Base-by-base conservation (phyloP, 2,113 vertebrate genomes). In the Boleophthalmus pectinirostris region DNA sequence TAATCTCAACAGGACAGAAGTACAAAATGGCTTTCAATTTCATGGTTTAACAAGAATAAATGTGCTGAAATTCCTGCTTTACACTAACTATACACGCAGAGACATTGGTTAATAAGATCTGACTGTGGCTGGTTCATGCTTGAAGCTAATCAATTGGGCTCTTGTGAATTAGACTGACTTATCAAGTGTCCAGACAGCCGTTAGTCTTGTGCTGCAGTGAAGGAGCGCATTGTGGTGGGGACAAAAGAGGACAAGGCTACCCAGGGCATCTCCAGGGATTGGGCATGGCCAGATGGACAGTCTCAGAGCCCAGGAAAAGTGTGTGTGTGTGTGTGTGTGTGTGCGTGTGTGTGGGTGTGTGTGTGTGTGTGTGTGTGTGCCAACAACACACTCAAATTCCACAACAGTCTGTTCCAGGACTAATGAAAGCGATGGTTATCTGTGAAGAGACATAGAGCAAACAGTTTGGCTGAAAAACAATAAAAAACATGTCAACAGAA, bases 201-300 rank as follows among this genome's bases (percentile, higher is more conserved):
- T 35, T 33, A n/a, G 18, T 64, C 10, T 20, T 43, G 16, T 63
- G 61, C n/a, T 38, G 29, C 61, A 11, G 20, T 5, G 15, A 43
- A 20, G 33, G 8, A 64, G 18, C 38, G 29, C 20, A 35, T 11
- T 63, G 16, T n/a, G 16, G 1, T 53, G 51, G 47, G 47, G 47
- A 51, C 47, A 51, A 7, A 6, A 18, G 15, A 16, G 24, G 6
- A 61, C 15, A 16, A 61, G 11, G 16, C 4, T 29, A 24, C 5
- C 25, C 58, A 16, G 15, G 15, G 25, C 7, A 16, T n/a, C 61
- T 38, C 33, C 16, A 8, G 61, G 61, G 33, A 64, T 7, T 18
- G 61, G 18, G 35, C 61, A 13, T n/a, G 20, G 35, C 21, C 61
- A 64, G 61, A 64, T 64, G 61, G 33, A 64, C 33, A 64, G 61